Conservation (phyloP, 2,113 vertebrate species). For the Apaloderma vittatum region DNA sequence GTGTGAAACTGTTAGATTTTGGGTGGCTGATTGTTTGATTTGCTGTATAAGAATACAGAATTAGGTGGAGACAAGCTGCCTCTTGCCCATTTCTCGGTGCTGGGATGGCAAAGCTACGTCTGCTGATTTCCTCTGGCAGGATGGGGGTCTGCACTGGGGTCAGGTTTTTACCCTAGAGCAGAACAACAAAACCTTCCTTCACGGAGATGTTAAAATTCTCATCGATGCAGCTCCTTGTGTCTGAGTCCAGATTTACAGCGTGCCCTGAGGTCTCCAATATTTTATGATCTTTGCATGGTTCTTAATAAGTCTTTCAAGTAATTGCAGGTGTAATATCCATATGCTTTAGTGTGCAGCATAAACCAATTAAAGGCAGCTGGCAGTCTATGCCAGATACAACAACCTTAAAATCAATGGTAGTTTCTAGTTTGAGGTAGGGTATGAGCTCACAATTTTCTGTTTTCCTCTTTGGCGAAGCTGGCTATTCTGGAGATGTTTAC, state of each 20-base stretch:
- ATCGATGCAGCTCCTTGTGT: background rate
- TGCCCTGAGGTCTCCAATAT: background rate
- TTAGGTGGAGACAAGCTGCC: background rate
- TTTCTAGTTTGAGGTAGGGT: background rate
- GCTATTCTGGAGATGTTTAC: rapidly evolving
- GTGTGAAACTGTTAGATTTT: background rate
- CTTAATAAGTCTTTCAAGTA: background rate
- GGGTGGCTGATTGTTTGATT: background rate
- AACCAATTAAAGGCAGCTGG: background rate
- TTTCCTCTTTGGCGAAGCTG: background rate
- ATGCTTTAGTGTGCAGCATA: background rate
- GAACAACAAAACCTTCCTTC: background rate
- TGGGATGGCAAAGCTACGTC: rapidly evolving
- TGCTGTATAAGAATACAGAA: background rate
- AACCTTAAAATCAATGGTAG: rapidly evolving
- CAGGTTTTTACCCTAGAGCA: no score
- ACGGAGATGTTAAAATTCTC: background rate
- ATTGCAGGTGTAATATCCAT: background rate
- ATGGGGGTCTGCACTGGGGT: no score
- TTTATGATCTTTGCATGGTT: background rate
- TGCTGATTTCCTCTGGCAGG: rapidly evolving
- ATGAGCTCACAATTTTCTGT: background rate
- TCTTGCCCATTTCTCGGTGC: rapidly evolving
- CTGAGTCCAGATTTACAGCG: background rate
- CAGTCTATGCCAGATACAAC: background rate